These are phyloP conservation scores for Taphrorychus bicolor DNA, from an alignment of 2,888 invertebrate genomes.

Conservation along the genomic window DNA sequence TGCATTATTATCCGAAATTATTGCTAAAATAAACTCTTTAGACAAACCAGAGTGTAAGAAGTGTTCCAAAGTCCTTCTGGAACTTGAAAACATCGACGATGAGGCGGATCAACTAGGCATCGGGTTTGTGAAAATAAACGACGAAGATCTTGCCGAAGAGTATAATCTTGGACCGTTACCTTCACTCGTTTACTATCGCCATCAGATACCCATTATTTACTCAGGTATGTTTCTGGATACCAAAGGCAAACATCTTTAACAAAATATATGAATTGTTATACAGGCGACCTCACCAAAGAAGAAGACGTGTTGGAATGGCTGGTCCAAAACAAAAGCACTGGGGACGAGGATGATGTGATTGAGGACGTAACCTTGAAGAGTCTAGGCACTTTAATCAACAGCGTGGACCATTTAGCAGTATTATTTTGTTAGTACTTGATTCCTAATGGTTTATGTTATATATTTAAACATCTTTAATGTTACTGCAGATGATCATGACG, in stretches of 20 bases:
- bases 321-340: conserved; percentile 90
- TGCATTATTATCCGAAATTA: not conserved
- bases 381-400: conserved; percentile 84
- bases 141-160: conserved; percentile 89
- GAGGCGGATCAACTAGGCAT: conserved; percentile 94
- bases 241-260: conserved; percentile 54
- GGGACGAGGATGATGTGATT: conserved; percentile 92
- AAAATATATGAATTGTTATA: no score
- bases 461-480: not conserved
- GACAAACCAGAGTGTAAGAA: conserved; percentile 93
- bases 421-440: conserved; percentile 79
- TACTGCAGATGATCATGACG: conserved; percentile 83
- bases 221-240: conserved; percentile 71
- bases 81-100: conserved; percentile 93
- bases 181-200: conserved; percentile 90
- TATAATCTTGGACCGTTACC: conserved; percentile 90
- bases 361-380: conserved; percentile 94
- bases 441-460: not conserved
- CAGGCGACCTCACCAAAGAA: conserved; percentile 87
- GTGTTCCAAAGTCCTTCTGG: conserved; percentile 88
- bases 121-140: conserved; percentile 93
- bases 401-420: conserved; percentile 90
- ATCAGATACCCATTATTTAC: conserved; percentile 93
- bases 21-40: conserved; percentile 55
- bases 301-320: conserved; percentile 94